These are phyloP conservation scores for Cisticola juncidis DNA, from an alignment of 2,113 vertebrate genomes.

Conservation along the genomic window DNA sequence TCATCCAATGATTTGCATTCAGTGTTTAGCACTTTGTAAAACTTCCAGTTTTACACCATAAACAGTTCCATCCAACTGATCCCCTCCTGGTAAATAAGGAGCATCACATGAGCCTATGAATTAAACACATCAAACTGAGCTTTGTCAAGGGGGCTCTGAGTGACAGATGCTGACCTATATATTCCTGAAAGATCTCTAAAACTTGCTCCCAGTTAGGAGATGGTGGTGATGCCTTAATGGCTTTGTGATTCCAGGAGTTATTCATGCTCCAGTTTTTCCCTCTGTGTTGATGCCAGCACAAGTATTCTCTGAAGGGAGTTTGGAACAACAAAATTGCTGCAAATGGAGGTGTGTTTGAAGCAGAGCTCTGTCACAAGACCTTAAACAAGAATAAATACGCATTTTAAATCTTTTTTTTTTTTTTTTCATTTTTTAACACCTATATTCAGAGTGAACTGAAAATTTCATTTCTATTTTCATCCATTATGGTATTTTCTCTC, in stretches of 20 bases:
- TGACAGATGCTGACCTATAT: conserved; percentile 65
- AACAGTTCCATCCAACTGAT: neutral
- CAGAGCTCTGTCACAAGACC: neutral
- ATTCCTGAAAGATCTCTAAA: conserved; percentile 35
- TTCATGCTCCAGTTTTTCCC: conserved; percentile 67
- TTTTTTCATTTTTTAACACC: neutral
- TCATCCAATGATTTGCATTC: neutral
- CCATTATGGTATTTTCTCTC: neutral
- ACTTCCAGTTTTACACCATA: neutral
- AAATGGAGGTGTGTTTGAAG: neutral
- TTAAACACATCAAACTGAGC: neutral
- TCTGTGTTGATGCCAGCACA: conserved; percentile 18
- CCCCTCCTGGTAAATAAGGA: neutral
- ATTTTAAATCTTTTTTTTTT: neutral
- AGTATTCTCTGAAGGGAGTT: neutral
- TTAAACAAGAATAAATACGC: neutral
- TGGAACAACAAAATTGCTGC: neutral
- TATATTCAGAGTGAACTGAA: neutral
- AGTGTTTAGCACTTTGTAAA: neutral
- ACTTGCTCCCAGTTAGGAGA: conserved; percentile 50
- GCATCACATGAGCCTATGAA: neutral
- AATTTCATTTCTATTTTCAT: neutral
- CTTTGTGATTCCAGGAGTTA: conserved; percentile 59
- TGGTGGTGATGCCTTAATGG: conserved; percentile 48
- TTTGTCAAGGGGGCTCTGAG: conserved; percentile 1